A percentile compares a stretch with the other conserved stretches of the same genome.
These are phyloP conservation scores for Drosophila meridiana DNA, from an alignment of 2,888 invertebrate species.

Conservation along the genomic window DNA sequence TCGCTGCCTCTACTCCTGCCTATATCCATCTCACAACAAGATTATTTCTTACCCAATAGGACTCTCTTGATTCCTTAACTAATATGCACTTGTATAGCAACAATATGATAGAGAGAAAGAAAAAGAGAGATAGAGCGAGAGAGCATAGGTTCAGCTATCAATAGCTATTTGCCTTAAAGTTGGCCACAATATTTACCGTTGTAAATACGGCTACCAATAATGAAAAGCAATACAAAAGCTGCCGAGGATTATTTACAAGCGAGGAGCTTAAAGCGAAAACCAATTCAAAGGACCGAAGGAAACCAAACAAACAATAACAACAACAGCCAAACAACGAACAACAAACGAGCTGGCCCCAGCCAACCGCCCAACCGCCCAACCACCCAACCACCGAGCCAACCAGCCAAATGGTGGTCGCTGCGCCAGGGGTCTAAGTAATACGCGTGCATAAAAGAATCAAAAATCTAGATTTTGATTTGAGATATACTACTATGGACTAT, in stretches of 20 bases:
- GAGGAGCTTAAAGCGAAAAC: conserved; percentile 69
- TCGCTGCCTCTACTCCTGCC: too few species aligned
- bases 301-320: conserved; percentile 48
- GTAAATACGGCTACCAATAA: conserved; percentile 39
- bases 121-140: not conserved
- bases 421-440: conserved; percentile 49
- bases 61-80: not conserved
- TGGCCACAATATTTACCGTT: conserved; percentile 41
- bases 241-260: conserved; percentile 73
- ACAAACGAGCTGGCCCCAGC: conserved; percentile 25
- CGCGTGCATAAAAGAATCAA: conserved; percentile 75
- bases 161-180: conserved; percentile 17
- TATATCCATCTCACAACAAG: too few species aligned
- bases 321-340: conserved; percentile 35
- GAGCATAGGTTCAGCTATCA: not conserved
- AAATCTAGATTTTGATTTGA: conserved; percentile 77
- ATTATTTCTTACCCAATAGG: too few species aligned
- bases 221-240: conserved; percentile 63
- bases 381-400: not conserved
- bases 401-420: conserved; percentile 27
- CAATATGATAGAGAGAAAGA: not conserved
- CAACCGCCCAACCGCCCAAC: not conserved
- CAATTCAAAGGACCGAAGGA: conserved; percentile 63
- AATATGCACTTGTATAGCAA: not conserved
- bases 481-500: conserved; percentile 58